Base-by-base conservation (phyloP, 2,797 vertebrate species). In the Pangasius djambal region DNA sequence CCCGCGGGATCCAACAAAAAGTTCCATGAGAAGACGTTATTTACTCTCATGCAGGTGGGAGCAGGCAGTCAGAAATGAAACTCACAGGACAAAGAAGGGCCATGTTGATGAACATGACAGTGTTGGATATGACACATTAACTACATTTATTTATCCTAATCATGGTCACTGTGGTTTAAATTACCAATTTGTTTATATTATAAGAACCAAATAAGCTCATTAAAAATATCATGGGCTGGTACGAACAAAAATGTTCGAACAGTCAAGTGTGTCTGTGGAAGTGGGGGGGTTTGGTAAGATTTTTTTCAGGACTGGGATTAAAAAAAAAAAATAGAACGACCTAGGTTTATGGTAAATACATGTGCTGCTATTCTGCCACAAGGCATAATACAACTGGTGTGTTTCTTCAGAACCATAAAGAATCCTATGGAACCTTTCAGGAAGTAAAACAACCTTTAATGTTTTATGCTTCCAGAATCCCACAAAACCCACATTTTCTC, bases 401-500 rank as follows among this genome's bases (percentile, higher is more conserved):
- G 34, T 70, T 72, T 61, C n/a, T 63, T 81, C 52, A 74, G 15
- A 48, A 81, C 7, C 50, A 57, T 34, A 57, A 72, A 55, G 20
- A 86, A 75, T 86, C 28, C 9, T 86, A 25, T 18, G 20, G 34
- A 72, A 85, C 84, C 31, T 40, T 59, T 37, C 37, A 61, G 52
- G 59, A 65, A 44, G 28, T 65, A 65, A 78, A 61, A 28, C 25
- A 65, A 20, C 55, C 86, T 86, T 75, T 77, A 40, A 86, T 63
- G 55, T 34, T 74, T n/a, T 65, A 65, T 15, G 72, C 37, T 59
- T 63, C 20, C 72, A 87, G 37, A 78, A 34, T 44, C 40, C 44
- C n/a, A 81, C 7, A 57, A 57, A 81, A 10, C 4, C 20, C n/a
- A 22, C 52, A 81, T 28, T 83, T 65, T 83, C 75, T 79, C 77